Conservation (phyloP, 2,113 vertebrate genomes). For the Numenius arquata region DNA sequence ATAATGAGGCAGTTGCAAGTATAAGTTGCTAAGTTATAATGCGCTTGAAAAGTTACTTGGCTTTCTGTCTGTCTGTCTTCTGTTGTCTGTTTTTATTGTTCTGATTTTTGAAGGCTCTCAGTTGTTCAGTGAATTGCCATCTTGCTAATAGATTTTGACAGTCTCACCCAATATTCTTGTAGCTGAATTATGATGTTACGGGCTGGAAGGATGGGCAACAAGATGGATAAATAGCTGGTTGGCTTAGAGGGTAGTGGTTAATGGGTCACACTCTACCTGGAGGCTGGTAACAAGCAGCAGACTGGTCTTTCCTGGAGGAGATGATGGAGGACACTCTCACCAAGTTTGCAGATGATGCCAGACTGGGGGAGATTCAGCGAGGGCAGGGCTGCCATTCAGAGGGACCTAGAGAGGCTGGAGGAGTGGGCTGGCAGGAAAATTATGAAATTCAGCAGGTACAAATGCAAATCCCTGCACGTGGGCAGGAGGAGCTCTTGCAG, state of each 20-base stretch:
- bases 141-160: background rate
- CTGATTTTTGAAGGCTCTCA: background rate
- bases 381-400: background rate
- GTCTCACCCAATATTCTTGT: background rate
- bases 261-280: background rate
- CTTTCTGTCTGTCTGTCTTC: background rate
- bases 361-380: rapidly evolving
- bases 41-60: background rate
- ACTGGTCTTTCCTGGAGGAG: background rate
- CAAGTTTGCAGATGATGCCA: rapidly evolving
- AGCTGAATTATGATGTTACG: background rate
- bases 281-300: background rate
- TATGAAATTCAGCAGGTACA: background rate
- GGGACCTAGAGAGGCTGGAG: background rate
- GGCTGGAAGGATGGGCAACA: background rate
- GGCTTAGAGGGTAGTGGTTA: background rate
- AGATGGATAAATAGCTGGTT: background rate
- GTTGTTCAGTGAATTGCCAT: background rate
- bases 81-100: background rate
- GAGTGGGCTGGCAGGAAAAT: background rate
- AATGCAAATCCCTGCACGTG: too few species aligned
- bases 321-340: background rate
- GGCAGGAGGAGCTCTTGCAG: background rate
- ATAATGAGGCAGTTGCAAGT: background rate
- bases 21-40: background rate